These are phyloP conservation scores for Chaunax sp. DNA, from an alignment of 2,797 vertebrate genomes.

Conservation along the genomic window DNA sequence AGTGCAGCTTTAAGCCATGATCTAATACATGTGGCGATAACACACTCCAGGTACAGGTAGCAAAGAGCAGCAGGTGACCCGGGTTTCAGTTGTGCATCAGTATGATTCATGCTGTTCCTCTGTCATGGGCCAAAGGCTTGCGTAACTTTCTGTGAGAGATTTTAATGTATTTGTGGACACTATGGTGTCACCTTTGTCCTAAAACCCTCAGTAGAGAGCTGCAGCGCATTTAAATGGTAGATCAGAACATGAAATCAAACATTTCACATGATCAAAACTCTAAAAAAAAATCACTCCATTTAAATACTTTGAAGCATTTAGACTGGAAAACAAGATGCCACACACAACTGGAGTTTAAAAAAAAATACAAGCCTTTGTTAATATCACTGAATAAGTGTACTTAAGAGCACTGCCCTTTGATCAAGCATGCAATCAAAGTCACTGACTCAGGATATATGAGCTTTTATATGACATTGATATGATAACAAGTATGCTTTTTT, in stretches of 20 bases:
- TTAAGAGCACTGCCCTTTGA: conserved; percentile 32
- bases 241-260: conserved; percentile 8
- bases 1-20: conserved; percentile 1
- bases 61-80: conserved; percentile 20
- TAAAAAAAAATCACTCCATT: not conserved
- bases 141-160: conserved; percentile 7
- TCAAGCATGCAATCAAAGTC: conserved; percentile 46
- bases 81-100: conserved; percentile 35
- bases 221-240: not conserved
- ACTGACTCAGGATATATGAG: conserved; percentile 33
- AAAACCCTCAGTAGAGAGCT: not conserved
- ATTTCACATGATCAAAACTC: not conserved
- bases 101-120: conserved; percentile 37
- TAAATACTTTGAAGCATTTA: not conserved
- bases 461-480: conserved; percentile 25
- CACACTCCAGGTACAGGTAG: not conserved
- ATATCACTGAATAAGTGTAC: not conserved
- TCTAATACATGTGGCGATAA: conserved; percentile 16
- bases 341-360: not conserved
- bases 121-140: conserved; percentile 51
- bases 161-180: conserved; percentile 3
- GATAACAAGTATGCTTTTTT: conserved; percentile 26
- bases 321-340: not conserved
- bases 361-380: not conserved
- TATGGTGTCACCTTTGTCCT: conserved; percentile 5